phyloP scores from a whole-genome alignment of 1,140 invertebrate species.

The Lamellibrachia luymesi region DNA sequence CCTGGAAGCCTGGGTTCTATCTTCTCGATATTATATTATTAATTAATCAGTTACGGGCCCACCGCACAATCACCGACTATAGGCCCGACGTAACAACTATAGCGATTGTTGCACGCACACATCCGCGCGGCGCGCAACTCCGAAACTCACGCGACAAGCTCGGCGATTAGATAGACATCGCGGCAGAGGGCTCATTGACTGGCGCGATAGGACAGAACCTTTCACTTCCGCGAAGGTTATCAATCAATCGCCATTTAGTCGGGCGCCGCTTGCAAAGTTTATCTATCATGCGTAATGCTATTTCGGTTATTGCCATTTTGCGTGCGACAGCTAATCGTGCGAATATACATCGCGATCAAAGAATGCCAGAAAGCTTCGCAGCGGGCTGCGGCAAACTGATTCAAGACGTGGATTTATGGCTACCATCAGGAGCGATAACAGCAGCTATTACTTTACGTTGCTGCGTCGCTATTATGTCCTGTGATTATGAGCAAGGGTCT shows the following conservation, averaged over 20 bases:
- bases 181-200: neutral
- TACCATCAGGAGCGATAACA: neutral
- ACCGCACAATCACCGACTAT: neutral
- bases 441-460: neutral
- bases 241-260: neutral
- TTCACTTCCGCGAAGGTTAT: constrained; percentile 4
- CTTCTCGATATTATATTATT: neutral
- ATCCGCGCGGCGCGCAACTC: neutral
- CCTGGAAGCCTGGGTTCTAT: neutral
- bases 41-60: neutral
- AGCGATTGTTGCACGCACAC: neutral
- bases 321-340: neutral
- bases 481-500: neutral
- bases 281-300: neutral
- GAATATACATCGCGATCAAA: neutral
- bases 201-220: neutral
- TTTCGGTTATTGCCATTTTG: neutral
- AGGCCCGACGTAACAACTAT: neutral
- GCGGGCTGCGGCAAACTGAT: neutral
- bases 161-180: neutral
- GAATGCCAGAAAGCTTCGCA: neutral
- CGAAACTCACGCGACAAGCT: neutral
- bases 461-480: neutral
- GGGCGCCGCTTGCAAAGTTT: neutral
- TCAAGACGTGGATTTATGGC: neutral